Percentiles rank a stretch among this genome's conserved stretches.
These are phyloP conservation scores for Tadarida brasiliensis DNA, from an alignment of 2,797 vertebrate species.

Conservation along the genomic window DNA sequence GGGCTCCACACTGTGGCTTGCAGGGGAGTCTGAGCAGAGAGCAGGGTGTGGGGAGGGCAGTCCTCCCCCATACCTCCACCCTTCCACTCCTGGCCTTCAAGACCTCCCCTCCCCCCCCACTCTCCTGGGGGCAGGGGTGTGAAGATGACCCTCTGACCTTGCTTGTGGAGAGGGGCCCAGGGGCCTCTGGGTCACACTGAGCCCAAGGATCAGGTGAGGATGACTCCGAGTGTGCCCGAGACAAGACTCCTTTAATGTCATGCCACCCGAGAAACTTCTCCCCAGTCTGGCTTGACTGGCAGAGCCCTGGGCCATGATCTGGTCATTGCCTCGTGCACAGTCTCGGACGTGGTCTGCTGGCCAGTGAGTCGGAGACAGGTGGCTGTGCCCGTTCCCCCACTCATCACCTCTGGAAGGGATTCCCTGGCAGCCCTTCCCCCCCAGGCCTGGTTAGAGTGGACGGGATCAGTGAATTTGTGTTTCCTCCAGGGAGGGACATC, in stretches of 20 bases:
- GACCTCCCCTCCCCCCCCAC: background rate
- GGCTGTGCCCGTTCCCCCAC: background rate
- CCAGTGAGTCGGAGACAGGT: background rate
- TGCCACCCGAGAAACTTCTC: background rate
- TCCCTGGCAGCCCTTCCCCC: background rate
- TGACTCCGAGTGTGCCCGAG: background rate
- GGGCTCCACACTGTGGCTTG: background rate
- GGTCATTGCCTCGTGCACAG: background rate
- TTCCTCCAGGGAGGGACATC: slow-evolving; percentile 5
- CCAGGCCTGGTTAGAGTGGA: slow-evolving; percentile 9
- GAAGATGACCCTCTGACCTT: background rate
- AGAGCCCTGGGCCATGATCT: background rate
- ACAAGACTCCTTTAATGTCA: too few relatives aligned
- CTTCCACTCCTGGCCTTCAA: background rate
- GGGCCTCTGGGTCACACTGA: background rate
- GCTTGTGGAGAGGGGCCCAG: background rate
- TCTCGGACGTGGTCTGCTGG: background rate
- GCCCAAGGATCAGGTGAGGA: background rate
- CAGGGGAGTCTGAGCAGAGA: background rate
- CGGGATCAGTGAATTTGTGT: background rate
- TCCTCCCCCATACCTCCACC: background rate
- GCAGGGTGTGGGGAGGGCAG: background rate
- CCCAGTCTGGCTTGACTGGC: background rate
- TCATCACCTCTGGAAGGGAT: slow-evolving; percentile 39
- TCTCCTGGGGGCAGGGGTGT: background rate